Base-by-base conservation (phyloP, 30 jellyfish, hydroid and myxozoan species). In the Cassiopea andromeda region DNA sequence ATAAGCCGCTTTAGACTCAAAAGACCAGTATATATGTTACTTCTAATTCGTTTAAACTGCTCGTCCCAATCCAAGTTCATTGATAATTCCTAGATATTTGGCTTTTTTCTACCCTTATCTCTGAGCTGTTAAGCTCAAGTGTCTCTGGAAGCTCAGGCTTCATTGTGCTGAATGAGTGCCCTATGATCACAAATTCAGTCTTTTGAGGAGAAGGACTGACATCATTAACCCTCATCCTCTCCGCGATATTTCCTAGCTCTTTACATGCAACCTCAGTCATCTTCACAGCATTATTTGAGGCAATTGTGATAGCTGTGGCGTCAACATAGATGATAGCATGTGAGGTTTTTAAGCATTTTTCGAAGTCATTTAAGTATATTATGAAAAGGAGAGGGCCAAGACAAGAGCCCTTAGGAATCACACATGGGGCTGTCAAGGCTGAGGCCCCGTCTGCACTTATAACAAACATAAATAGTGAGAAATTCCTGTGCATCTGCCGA, bases 281-380 rank as follows among this genome's bases (percentile, higher is more conserved):
- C 61, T 73, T 73, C 59, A 3, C 82, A 12, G 38, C 27, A 66
- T 66, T 15, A 4, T 66, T 66, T 66, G 75, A 66, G 14, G 75
- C 27, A 19, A 66, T 66, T 16, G 54, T 73, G 61, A 73, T 46
- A 73, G 58, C 61, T 10, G 50, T 73, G 61, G 8, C 82, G 61
- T 73, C 82, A 73, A 58, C 82, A 73, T 73, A 73, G 54, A 73
- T 73, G 61, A 13, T 66, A 66, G 75, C 75, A 66, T 66, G 45
- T 6, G 82, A 73, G 18, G 61, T 13, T 73, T 73, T 8, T 73
- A 73, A 46, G 82, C 82, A 38, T 73, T 46, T 44, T 73, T 27
- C 38, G 38, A 27, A 27, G 38, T 27, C 38, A 27, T 27, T 27
- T 27, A 27, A 27, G 38, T 27, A 27, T 27, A 27, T 27, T 27